Conservation (phyloP, 2,888 invertebrate species). For the Nymphalis c-album region DNA sequence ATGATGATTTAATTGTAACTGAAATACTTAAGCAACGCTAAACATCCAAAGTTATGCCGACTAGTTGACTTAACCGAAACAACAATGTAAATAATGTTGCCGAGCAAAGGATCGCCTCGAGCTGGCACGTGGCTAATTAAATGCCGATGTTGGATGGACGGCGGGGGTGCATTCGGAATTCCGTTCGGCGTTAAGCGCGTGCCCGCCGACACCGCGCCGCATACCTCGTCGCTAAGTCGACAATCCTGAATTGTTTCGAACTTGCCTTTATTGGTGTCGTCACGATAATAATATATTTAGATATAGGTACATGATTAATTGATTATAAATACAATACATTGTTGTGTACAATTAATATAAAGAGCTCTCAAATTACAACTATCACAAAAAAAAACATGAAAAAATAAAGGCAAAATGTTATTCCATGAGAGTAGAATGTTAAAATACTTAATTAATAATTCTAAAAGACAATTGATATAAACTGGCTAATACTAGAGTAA, state of each 20-base stretch:
- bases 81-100: conserved; percentile 69
- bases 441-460: too few relatives aligned
- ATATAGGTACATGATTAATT: not conserved
- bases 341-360: too few relatives aligned
- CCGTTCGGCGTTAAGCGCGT: conserved; percentile 50
- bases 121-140: conserved; percentile 79
- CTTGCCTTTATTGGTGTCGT: conserved; percentile 49
- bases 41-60: conserved; percentile 32
- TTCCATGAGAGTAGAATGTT: too few relatives aligned
- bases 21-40: conserved; percentile 26
- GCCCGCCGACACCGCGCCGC: conserved; percentile 54
- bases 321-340: not conserved
- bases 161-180: conserved; percentile 64
- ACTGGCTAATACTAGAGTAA: too few relatives aligned
- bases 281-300: conserved; percentile 25
- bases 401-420: too few relatives aligned
- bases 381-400: too few relatives aligned
- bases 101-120: conserved; percentile 55
- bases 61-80: conserved; percentile 56
- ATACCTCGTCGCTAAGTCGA: conserved; percentile 55
- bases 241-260: conserved; percentile 66
- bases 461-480: too few relatives aligned
- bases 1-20: not conserved
- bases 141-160: conserved; percentile 67
- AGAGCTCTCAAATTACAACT: too few relatives aligned